Evolutionary conservation across 2,888 invertebrate species (phyloP), one percentile per base, ranked within the genome.

Genomic region (Lasiommata megera): DNA sequence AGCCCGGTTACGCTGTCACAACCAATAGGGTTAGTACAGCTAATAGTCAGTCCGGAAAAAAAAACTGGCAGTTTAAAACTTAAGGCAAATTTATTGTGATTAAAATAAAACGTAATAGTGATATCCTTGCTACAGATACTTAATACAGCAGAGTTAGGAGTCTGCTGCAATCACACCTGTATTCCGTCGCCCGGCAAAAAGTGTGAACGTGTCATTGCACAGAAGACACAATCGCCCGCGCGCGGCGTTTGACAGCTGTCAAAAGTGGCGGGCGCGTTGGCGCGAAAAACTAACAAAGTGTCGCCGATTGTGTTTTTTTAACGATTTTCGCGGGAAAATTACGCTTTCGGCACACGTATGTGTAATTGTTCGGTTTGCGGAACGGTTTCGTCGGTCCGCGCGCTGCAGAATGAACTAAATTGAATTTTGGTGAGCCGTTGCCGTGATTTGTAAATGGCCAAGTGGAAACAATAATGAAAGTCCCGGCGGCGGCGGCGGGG

Each of bases 311-410:
- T 60, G 60, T 62, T 61, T 62, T 64, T 66, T 61, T 51, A 58
- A 61, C 77, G 75, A 83, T 73, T 84, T 84, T 78, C 74, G 78
- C 74, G 78, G 76, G 77, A 83, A 88, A 85, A 88, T 89, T 88
- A 89, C 83, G 82, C 75, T 88, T 85, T 84, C 86, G 77, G 72
- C 77, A 75, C 87, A 82, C 86, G 89, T 85, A 79, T 81, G 77
- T 82, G 82, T 89, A 88, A 90, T 90, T 89, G 89, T 89, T 88
- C 84, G 88, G 88, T 88, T 87, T 88, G 85, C 82, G 79, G 77
- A 74, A 70, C 76, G 79, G 79, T 70, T 70, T 68, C 67, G 76
- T 69, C 67, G 75, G 73, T 68, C 73, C 67, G 77, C 58, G 58
- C 66, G 62, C 67, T 71, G 79, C 64, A 74, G 73, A 79, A 80